These are phyloP conservation scores for Eciton burchellii DNA, from an alignment of 1,140 invertebrate species.

Conservation along the genomic window DNA sequence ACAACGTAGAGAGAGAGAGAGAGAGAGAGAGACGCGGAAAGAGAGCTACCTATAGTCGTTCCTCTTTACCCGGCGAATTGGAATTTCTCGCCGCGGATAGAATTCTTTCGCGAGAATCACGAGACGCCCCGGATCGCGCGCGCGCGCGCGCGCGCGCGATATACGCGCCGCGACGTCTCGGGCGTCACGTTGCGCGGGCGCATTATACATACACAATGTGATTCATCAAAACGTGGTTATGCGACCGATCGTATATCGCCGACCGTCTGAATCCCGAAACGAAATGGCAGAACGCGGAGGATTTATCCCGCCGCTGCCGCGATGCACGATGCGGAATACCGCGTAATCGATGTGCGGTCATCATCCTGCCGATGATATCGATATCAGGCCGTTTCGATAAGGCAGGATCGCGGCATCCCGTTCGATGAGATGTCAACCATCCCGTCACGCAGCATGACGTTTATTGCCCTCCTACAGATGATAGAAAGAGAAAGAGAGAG, in stretches of 20 bases:
- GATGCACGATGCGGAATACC: no score
- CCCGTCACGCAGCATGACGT: not conserved
- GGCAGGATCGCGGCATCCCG: not conserved
- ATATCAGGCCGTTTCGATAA: not conserved
- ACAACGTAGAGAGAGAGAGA: constrained; percentile 46
- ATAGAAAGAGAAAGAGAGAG: not conserved
- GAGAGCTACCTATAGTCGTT: constrained; percentile 63
- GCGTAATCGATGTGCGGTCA: constrained; percentile 35
- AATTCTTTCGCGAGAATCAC: constrained; percentile 75
- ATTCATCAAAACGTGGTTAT: constrained; percentile 58
- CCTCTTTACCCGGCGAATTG: constrained; percentile 75
- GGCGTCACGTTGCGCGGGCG: constrained; percentile 61
- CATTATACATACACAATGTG: constrained; percentile 60
- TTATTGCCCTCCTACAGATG: not conserved
- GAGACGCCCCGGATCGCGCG: constrained; percentile 54
- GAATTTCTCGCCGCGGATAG: constrained; percentile 76
- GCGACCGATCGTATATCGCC: constrained; percentile 58
- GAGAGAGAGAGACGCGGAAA: no score
- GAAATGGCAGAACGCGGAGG: constrained; percentile 30
- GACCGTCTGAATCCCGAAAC: constrained; percentile 44
- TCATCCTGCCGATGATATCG: constrained; percentile 23
- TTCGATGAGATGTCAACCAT: constrained; percentile 23
- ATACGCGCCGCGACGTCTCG: constrained; percentile 65
- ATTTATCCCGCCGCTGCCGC: constrained; percentile 37
- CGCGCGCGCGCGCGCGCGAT: constrained; percentile 33